Evolutionary conservation across 2,888 invertebrate species (phyloP), one percentile per base, ranked within the genome.

Genomic region (Dysmachus trigonus): DNA sequence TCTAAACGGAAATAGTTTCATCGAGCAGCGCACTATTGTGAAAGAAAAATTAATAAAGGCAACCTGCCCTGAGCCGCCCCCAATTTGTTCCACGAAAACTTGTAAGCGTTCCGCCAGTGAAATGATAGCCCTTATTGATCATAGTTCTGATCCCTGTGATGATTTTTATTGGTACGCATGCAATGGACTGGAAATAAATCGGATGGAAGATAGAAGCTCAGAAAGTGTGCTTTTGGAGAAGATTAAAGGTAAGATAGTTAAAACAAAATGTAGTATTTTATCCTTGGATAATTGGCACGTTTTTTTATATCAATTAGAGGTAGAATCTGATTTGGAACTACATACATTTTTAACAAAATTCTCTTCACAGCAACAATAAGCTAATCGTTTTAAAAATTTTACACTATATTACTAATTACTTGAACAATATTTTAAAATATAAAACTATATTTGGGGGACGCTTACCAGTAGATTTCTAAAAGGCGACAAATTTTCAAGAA

Each of bases 151-250:
- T 83, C 87, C 86, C 3, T 87, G 87, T 73, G 87, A 87, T 5
- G 87, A 87, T 47, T 87, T 87, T 41, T 87, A 87, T 41, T 62
- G 18, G 73, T 87, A 86, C 51, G 86, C 87, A n/a, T 87, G 87
- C 77, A 73, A 86, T 33, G 87, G 87, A 2, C 73, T 87, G 5
- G 71, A 73, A 22, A 30, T 87, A 1, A 87, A 87, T 85, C 51
- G 83, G 7, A 76, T 87, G 76, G 47, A 79, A 15, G 82, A 87
- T 71, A 85, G 85, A 30, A 85, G 71, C 18, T 51, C 73, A 38
- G 85, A 81, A n/a, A 31, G 27, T 77, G 6, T 53, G 1, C 13
- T 87, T 27, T 30, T 87, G 62, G 85, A 85, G 2, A 84, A 85
- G 38, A 31, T 86, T 13, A 71, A 84, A 30, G 76, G 86, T 86